phyloP scores from a whole-genome alignment of 1,140 invertebrate genomes.

The Ridgeia piscesae region DNA sequence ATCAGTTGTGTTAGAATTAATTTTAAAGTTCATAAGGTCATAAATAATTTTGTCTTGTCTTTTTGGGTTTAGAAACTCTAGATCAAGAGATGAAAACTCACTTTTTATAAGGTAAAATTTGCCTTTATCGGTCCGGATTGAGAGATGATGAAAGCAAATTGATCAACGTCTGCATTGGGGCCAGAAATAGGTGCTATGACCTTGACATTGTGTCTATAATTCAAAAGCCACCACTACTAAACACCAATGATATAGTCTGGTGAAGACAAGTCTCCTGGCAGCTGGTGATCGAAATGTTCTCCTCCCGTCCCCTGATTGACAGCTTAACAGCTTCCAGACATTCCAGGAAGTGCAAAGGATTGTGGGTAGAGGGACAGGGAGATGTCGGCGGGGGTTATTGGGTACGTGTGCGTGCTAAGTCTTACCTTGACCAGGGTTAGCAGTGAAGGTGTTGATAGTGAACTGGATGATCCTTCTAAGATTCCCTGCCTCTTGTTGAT shows the following conservation, averaged over 20 bases:
- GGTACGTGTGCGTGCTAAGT: not conserved
- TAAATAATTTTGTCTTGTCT: no score
- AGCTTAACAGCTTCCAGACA: not conserved
- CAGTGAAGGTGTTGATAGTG: not conserved
- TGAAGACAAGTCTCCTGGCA: not conserved
- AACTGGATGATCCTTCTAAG: not conserved
- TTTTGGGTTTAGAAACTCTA: no score
- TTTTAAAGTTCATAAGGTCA: not conserved
- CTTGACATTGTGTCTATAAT: not conserved
- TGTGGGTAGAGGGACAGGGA: not conserved
- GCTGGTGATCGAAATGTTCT: not conserved
- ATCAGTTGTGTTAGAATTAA: not conserved
- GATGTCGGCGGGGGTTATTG: not conserved
- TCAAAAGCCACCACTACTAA: not conserved
- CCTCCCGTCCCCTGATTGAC: not conserved
- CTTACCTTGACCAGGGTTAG: not conserved
- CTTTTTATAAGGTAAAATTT: not conserved
- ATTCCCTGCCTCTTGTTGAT: not conserved
- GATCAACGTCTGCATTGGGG: not conserved
- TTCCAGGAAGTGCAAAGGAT: not conserved
- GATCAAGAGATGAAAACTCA: not conserved
- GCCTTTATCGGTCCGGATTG: not conserved
- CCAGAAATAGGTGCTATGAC: not conserved
- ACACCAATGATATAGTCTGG: not conserved
- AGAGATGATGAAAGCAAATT: not conserved